Percentiles rank a stretch among this genome's conserved stretches.
phyloP scores from a whole-genome alignment of 92 coral and sea anemone species.

The Porites rus region DNA sequence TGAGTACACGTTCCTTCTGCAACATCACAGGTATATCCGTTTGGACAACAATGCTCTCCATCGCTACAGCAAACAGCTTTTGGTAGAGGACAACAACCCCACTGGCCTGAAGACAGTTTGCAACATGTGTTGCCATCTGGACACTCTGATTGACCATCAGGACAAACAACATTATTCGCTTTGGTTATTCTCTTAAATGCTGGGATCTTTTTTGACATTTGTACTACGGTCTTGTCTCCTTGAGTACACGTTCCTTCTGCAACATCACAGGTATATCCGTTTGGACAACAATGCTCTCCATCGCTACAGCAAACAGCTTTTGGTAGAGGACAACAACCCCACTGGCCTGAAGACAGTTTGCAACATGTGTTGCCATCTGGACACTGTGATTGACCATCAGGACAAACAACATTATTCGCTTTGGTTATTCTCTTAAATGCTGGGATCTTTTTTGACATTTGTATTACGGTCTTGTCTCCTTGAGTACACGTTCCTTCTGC shows the following conservation, averaged over 20 bases:
- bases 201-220: neutral
- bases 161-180: conserved; percentile 55
- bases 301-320: conserved; percentile 73
- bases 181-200: neutral
- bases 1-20: conserved; percentile 46
- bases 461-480: no score
- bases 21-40: conserved; percentile 67
- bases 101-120: conserved; percentile 61
- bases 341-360: conserved; percentile 54
- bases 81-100: conserved; percentile 81
- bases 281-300: conserved; percentile 69
- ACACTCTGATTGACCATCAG: conserved; percentile 62
- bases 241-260: conserved; percentile 52
- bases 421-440: neutral
- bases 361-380: conserved; percentile 78
- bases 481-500: neutral
- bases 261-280: conserved; percentile 68
- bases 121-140: conserved; percentile 80
- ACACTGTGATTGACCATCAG: conserved; percentile 60
- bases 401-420: conserved; percentile 53
- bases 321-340: conserved; percentile 74
- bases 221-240: neutral
- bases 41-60: conserved; percentile 67
- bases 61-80: conserved; percentile 74
- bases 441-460: neutral